These are phyloP conservation scores for Stratiomys singularior DNA, from an alignment of 2,888 invertebrate species.

Conservation along the genomic window DNA sequence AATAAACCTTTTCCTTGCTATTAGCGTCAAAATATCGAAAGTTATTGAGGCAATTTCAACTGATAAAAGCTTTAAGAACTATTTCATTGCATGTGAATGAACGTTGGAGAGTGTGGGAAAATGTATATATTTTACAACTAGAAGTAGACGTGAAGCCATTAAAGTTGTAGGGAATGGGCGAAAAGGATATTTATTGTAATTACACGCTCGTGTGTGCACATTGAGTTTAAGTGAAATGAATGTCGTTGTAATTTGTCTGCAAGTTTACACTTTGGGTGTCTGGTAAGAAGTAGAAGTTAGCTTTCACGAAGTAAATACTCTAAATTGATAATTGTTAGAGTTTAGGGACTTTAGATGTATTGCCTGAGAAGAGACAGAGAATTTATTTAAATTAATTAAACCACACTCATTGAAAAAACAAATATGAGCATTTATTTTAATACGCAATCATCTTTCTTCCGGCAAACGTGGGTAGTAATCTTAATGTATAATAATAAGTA, in stretches of 20 bases:
- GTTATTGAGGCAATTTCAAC: not conserved
- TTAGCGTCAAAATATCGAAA: constrained; percentile 3
- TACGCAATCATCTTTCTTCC: too few species aligned
- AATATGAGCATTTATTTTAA: too few species aligned
- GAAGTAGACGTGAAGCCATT: not conserved
- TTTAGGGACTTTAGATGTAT: too few species aligned
- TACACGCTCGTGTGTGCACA: not conserved
- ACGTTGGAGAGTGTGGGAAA: not conserved
- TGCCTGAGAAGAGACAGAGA: too few species aligned
- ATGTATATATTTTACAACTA: not conserved
- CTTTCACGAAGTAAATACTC: too few species aligned
- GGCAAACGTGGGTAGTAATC: too few species aligned
- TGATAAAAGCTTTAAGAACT: not conserved
- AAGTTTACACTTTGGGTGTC: too few species aligned
- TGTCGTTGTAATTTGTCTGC: not conserved
- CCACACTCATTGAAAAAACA: too few species aligned
- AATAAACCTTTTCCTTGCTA: not conserved
- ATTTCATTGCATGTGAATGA: not conserved
- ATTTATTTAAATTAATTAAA: too few species aligned
- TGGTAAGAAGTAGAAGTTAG: too few species aligned
- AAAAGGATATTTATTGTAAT: not conserved
- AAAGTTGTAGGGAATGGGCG: not conserved
- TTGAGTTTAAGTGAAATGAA: not conserved
- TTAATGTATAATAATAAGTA: too few species aligned
- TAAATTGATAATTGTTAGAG: too few species aligned